Evolutionary conservation across 1,140 invertebrate species (phyloP), one percentile per base, ranked within the genome.

Genomic region (Ridgeia piscesae): DNA sequence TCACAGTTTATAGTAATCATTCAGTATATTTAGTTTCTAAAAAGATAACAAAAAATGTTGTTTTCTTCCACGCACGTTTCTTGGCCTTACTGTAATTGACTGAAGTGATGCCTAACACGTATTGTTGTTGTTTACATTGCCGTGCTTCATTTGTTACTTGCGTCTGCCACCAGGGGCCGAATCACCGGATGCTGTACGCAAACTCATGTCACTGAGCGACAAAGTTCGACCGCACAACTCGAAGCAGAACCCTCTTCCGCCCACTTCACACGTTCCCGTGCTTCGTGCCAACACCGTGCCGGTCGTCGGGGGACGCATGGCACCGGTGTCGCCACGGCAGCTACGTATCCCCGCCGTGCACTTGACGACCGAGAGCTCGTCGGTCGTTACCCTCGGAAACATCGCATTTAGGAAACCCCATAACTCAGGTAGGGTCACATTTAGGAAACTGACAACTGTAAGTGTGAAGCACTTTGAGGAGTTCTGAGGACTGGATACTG

Each of bases 111-210:
- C n/a, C n/a, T n/a, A 42, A 4, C 11, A 42, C 42, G 11, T 11
- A 42, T 77, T 21, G 4, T 77, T 21, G 27, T 21, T 4, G 58
- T 0, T 77, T 17, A 77, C 0, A 77, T 77, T 77, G 27, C 27
- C 58, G 27, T 21, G 17, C 17, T 2, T 77, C 42, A 42, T 42
- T 42, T 42, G 42, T 77, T 77, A 21, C 17, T 21, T 77, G 58
- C 27, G 11, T 77, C 58, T 77, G 58, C 27, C 89, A 34, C 34
- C 89, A 92, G 98, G 98, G 93, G 98, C 98, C 48, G 98, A 98
- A 42, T 99, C 98, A 35, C 99, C 99, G 6, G 98, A 99, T 96
- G 98, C 98, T 0, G 98, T 99, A 6, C 97, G 98, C 93, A 99
- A 99, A 95, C 97, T 99, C 95, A 96, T 99, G 92, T 97, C 98